These are phyloP conservation scores for Malurus melanocephalus DNA, from an alignment of 2,113 vertebrate genomes.

Conservation along the genomic window DNA sequence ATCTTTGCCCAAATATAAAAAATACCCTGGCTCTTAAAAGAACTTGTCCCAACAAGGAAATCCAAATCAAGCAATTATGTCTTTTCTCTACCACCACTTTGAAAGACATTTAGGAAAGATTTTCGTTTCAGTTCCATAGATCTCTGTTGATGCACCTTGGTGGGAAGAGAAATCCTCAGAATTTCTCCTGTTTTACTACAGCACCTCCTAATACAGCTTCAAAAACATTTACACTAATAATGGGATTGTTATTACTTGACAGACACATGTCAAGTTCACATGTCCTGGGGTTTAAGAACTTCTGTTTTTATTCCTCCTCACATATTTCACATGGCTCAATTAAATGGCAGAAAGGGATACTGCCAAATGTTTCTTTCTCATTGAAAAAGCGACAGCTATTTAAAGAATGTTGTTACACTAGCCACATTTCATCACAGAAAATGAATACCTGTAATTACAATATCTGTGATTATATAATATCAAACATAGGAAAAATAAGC, in stretches of 20 bases:
- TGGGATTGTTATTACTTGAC: not conserved
- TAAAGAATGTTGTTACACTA: slow-evolving; percentile 7
- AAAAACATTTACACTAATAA: not conserved
- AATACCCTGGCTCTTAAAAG: not conserved
- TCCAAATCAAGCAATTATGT: not conserved
- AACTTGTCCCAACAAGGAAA: not conserved
- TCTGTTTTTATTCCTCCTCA: not conserved
- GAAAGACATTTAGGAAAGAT: not conserved
- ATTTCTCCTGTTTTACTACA: not conserved
- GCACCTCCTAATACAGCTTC: not conserved
- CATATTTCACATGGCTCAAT: not conserved
- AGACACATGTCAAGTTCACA: not conserved
- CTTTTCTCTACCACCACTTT: not conserved
- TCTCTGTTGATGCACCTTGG: not conserved
- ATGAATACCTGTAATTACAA: not conserved
- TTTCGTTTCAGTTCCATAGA: not conserved
- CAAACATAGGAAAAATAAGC: slow-evolving; percentile 19
- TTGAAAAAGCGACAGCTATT: not conserved
- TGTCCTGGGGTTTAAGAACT: not conserved
- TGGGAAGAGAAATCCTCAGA: not conserved
- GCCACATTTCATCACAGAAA: slow-evolving; percentile 4
- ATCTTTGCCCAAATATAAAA: not conserved
- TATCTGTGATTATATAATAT: slow-evolving; percentile 11
- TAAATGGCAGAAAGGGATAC: slow-evolving; percentile 10
- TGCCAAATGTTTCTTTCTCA: slow-evolving; percentile 7